Evolutionary conservation across 2,797 vertebrate genomes (phyloP).

Genomic region (Acipenser oxyrinchus): DNA sequence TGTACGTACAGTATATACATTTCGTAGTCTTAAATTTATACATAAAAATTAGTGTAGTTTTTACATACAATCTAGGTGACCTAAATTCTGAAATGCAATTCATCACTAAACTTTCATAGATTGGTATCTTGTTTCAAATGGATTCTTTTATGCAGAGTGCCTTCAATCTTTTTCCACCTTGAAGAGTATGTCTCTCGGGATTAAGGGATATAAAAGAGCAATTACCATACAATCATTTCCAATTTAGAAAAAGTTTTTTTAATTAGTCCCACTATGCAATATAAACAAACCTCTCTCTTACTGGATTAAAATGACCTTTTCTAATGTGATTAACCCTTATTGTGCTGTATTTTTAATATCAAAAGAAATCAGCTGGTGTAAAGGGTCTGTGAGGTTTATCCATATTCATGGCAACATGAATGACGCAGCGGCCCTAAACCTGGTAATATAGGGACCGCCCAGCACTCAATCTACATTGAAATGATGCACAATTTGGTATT

Average conservation of each 20-base stretch:
- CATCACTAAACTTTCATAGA: conserved; percentile 27
- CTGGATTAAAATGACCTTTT: background rate
- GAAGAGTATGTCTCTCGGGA: conserved; percentile 34
- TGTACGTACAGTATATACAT: no score
- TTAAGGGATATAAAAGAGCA: conserved; percentile 38
- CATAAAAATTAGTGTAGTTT: conserved; percentile 14
- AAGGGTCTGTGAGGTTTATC: no score
- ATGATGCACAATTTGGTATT: no score
- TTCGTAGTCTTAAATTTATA: conserved; percentile 1
- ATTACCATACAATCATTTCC: conserved; percentile 53
- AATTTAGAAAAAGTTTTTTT: conserved; percentile 49
- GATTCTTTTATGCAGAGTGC: conserved; percentile 31
- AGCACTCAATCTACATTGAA: no score
- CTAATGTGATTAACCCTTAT: background rate
- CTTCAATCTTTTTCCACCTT: conserved; percentile 33
- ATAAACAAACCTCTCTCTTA: background rate
- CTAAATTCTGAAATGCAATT: conserved; percentile 28
- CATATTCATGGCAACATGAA: no score
- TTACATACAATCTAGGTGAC: conserved; percentile 8
- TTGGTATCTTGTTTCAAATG: conserved; percentile 37
- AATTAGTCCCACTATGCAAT: conserved; percentile 35
- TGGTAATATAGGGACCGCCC: no score
- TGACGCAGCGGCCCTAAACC: no score
- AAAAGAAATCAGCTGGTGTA: no score
- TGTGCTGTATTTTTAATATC: background rate